Base-by-base conservation (phyloP, 2,888 invertebrate species). In the Hydroisotoma schaefferi region DNA sequence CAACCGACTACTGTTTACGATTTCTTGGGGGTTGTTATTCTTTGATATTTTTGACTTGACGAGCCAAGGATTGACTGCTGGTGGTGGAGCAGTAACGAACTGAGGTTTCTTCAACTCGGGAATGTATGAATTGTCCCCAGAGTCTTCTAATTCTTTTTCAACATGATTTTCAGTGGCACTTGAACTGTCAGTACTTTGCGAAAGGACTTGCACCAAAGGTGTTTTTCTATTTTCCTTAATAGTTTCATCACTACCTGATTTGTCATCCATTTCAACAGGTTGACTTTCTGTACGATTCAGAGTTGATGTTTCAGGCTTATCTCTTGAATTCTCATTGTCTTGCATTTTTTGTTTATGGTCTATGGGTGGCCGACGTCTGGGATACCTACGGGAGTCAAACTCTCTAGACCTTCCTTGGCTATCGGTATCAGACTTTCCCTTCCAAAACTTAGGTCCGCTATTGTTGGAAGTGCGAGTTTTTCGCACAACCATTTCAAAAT, bases 61-160 rank as follows among this genome's bases (percentile, higher is more conserved):
- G 22, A 55, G 29, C 55, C 55, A 55, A 20, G 55, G 55, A 28
- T 55, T 55, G 5, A 55, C 44, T 55, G 44, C 46, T 44, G 55
- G 55, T 29, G 55, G 55, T 18, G 55, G 55, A 12, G 55, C 55
- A 4, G 20, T 27, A 25, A 55, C 55, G 22, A 26, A 55, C n/a
- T 55, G 33, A 20, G 51, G 29, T 52, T 52, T 52, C 15, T 12
- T 27, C 23, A 33, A 2, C 22, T 29, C 22, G 2, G 6, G 8
- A 18, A 5, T 47, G 47, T 6, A 22, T 47, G 22, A 23, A n/a
- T n/a, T n/a, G n/a, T n/a, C n/a, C n/a, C n/a, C n/a, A n/a, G n/a
- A n/a, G n/a, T n/a, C n/a, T n/a, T n/a, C n/a, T n/a, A n/a, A n/a
- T n/a, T n/a, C n/a, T n/a, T n/a, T n/a, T n/a, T n/a, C n/a, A n/a